phyloP scores from a whole-genome alignment of 2,797 vertebrate species.

The Iguana delicatissima region DNA sequence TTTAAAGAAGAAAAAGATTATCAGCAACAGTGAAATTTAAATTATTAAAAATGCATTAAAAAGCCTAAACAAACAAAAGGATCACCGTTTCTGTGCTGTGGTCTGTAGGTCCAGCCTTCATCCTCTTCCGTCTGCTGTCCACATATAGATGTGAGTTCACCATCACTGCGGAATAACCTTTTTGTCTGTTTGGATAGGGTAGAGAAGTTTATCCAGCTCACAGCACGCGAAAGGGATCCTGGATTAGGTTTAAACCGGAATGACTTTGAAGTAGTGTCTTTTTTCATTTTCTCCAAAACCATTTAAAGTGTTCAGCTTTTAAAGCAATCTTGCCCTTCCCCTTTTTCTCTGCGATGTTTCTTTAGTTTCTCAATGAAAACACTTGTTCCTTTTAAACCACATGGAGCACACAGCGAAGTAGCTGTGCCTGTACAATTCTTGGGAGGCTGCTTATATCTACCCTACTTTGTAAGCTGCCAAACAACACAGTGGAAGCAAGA shows the following conservation, averaged over 20 bases:
- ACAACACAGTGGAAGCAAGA: constrained; percentile 68
- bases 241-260: constrained; percentile 85
- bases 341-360: constrained; percentile 54
- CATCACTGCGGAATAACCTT: constrained; percentile 93
- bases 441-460: constrained; percentile 64
- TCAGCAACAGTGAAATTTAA: not conserved
- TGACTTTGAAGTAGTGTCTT: constrained; percentile 86
- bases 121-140: constrained; percentile 80
- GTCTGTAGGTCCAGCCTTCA: constrained; percentile 90
- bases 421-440: constrained; percentile 59
- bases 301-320: constrained; percentile 46
- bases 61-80: constrained; percentile 37
- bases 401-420: constrained; percentile 58
- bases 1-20: not conserved
- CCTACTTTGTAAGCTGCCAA: constrained; percentile 64
- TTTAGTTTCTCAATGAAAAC: constrained; percentile 51
- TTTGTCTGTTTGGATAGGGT: constrained; percentile 91
- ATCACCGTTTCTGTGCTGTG: constrained; percentile 92
- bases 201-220: constrained; percentile 95
- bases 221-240: constrained; percentile 87
- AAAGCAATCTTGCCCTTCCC: constrained; percentile 52
- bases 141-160: constrained; percentile 83
- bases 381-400: constrained; percentile 50
- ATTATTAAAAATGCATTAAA: not conserved
- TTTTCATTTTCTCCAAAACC: constrained; percentile 87